Evolutionary conservation across 2,888 invertebrate species (phyloP).

Genomic region (Arge pagana): DNA sequence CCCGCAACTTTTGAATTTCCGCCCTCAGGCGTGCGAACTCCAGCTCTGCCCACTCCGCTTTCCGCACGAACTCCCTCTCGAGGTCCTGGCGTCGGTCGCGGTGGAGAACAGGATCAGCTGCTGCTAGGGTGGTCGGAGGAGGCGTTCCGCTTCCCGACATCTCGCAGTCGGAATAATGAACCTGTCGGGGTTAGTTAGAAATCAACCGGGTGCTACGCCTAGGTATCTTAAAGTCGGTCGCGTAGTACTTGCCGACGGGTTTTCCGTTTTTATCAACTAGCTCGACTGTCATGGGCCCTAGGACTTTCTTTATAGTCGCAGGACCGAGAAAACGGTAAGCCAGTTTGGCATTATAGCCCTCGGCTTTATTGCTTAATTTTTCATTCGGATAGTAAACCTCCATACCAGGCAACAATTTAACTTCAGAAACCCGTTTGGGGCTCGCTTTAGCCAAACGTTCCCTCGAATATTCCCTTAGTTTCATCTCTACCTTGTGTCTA

Average conservation of each 20-base stretch:
- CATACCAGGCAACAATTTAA: conserved; percentile 20
- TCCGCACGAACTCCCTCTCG: neutral
- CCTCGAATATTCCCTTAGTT: conserved; percentile 9
- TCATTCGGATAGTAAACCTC: conserved; percentile 27
- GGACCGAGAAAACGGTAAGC: conserved; percentile 25
- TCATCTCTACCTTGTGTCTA: conserved; percentile 18
- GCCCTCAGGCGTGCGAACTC: too few species aligned
- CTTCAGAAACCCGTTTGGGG: neutral
- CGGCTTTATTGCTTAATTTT: conserved; percentile 26
- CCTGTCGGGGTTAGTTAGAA: neutral
- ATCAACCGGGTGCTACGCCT: too few species aligned
- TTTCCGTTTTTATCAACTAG: conserved; percentile 14
- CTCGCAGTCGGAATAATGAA: neutral
- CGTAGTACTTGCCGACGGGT: conserved; percentile 23
- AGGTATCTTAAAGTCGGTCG: conserved; percentile 24
- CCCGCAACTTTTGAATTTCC: too few species aligned
- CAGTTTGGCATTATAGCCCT: conserved; percentile 26
- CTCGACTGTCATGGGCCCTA: conserved; percentile 25
- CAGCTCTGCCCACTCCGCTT: neutral
- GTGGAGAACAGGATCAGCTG: neutral
- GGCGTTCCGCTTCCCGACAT: neutral
- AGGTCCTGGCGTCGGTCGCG: neutral
- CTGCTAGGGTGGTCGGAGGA: neutral
- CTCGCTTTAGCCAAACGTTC: conserved; percentile 20
- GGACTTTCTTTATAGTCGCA: conserved; percentile 11